Evolutionary conservation across 2,888 invertebrate genomes (phyloP), one percentile per base, ranked within the genome.

Genomic region (Orthosia gothica): DNA sequence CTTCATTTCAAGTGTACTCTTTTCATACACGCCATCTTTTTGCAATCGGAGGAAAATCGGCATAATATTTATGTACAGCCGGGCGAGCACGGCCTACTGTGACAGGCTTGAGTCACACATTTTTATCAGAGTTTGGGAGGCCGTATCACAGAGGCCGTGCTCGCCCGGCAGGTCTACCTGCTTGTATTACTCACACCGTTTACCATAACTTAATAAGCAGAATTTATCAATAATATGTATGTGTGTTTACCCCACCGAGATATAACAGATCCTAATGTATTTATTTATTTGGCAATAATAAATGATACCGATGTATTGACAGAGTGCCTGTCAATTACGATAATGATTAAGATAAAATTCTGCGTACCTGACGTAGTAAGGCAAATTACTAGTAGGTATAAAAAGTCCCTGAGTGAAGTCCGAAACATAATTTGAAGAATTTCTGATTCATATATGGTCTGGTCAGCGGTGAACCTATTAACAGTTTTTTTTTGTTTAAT

Each of bases 41-140:
- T 77, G 72, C 54, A 49, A 68, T 15, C 50, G 68, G 82, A 88
- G 88, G 88, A 91, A 91, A 90, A 88, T 76, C 83, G 74, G 81
- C 70, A 73, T 64, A 73, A 66, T 26, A 26, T 3, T 40, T 9
- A 40, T 40, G 40, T 40, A 40, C 40, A 40, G 40, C 40, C 40
- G 40, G 40, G 40, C 40, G 1, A 40, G 40, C 40, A 40, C 40
- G 40, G 40, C 40, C 40, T 40, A 40, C 40, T 40, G 7, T 40
- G 40, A 40, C 9, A 40, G 40, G 9, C 40, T 9, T 40, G 9
- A 40, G 40, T 40, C 40, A 40, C 40, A 9, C 40, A 40, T 40
- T 40, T 40, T 40, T 40, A 40, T 32, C 32, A 32, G 0, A 40
- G 5, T 32, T 32, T 32, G 32, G 32, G 7, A 32, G 32, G 32